phyloP scores from a whole-genome alignment of 2,888 invertebrate genomes.

The Monopis laevigella region DNA sequence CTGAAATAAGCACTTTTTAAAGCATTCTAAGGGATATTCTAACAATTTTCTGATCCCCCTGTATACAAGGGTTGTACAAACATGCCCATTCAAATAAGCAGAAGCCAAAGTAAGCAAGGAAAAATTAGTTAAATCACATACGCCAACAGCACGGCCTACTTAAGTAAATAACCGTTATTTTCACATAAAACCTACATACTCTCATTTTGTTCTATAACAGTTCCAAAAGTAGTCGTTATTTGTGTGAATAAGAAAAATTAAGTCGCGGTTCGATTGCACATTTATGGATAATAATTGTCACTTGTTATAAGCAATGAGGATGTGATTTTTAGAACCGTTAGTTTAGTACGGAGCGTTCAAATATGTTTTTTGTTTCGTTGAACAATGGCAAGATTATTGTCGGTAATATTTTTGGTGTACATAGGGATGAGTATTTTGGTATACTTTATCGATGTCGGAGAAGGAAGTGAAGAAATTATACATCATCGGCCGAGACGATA shows the following conservation, averaged over 20 bases:
- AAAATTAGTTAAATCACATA: constrained; percentile 11
- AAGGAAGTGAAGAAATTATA: constrained; percentile 28
- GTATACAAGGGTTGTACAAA: constrained; percentile 5
- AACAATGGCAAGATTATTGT: constrained; percentile 22
- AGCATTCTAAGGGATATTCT: no score
- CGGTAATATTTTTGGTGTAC: constrained; percentile 32
- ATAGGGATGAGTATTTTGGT: constrained; percentile 24
- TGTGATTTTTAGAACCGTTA: background rate
- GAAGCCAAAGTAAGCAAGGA: constrained; percentile 5
- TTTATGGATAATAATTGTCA: background rate
- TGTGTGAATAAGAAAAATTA: no score
- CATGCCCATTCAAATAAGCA: constrained; percentile 10
- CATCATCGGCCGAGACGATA: constrained; percentile 33
- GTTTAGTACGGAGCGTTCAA: background rate
- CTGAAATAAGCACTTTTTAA: no score
- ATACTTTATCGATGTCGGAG: constrained; percentile 30
- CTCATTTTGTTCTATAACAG: constrained; percentile 1
- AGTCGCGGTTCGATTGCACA: background rate
- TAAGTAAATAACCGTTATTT: constrained; percentile 2
- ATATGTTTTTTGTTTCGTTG: background rate
- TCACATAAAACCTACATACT: constrained; percentile 2
- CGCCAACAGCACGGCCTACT: constrained; percentile 1
- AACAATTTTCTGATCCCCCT: background rate
- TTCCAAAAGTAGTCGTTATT: background rate
- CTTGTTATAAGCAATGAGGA: background rate